These are phyloP conservation scores for Papilio helenus DNA, from an alignment of 1,140 invertebrate genomes.

Conservation along the genomic window DNA sequence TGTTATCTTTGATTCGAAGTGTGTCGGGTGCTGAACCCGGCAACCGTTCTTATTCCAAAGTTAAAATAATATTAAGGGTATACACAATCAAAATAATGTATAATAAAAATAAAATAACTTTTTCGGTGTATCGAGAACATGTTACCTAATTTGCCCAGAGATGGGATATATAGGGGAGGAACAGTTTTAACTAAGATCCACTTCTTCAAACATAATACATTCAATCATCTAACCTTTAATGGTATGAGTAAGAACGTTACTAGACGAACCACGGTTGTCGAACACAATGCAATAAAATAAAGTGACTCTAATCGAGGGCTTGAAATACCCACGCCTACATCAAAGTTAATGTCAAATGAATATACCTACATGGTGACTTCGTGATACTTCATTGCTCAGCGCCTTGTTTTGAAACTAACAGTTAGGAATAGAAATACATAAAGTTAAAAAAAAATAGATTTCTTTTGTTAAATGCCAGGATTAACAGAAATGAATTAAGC, in stretches of 20 bases:
- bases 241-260: background rate
- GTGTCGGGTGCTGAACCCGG: background rate
- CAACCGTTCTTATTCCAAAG: background rate
- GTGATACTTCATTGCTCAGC: background rate
- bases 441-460: background rate
- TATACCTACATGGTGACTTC: background rate
- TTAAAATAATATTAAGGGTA: background rate
- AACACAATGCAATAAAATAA: slow-evolving; percentile 6
- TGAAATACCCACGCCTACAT: background rate
- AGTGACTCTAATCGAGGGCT: slow-evolving; percentile 4
- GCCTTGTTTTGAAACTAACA: background rate
- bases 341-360: background rate
- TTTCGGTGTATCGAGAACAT: background rate
- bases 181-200: background rate
- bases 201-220: background rate
- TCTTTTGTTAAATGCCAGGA: too few species aligned
- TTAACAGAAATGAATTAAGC: background rate
- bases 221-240: background rate
- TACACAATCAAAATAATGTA: background rate
- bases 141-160: background rate
- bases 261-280: background rate
- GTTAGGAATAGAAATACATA: too few species aligned
- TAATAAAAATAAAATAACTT: background rate
- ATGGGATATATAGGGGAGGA: too few species aligned
- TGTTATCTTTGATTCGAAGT: slow-evolving; percentile 59